Evolutionary conservation across 2,888 invertebrate genomes (phyloP).

Genomic region (Lasioglossum calceatum): DNA sequence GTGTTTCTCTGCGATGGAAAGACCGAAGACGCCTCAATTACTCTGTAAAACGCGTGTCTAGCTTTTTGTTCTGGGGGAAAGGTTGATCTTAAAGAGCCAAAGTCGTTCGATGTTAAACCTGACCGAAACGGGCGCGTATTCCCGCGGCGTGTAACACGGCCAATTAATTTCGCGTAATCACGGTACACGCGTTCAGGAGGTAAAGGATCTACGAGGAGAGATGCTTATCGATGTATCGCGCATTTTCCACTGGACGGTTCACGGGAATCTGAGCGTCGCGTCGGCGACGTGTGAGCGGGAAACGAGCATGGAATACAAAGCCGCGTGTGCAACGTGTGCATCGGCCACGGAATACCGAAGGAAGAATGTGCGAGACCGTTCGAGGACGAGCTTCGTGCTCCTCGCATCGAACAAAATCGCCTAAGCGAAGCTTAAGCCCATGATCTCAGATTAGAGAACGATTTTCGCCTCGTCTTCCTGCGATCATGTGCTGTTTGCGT

Average conservation of each 20-base stretch:
- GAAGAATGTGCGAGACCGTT: not conserved
- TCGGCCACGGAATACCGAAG: constrained; percentile 19
- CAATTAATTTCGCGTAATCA: constrained; percentile 36
- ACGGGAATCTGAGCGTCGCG: constrained; percentile 52
- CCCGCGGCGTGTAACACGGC: not conserved
- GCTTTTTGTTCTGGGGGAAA: not conserved
- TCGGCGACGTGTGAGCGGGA: constrained; percentile 43
- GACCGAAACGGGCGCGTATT: not conserved
- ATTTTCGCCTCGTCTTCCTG: not conserved
- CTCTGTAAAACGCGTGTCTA: not conserved
- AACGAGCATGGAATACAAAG: constrained; percentile 43
- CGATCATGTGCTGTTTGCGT: not conserved
- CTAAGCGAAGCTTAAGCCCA: not conserved
- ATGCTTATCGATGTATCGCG: constrained; percentile 51
- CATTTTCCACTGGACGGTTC: constrained; percentile 57
- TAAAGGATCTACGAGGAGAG: constrained; percentile 34
- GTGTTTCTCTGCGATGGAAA: no score
- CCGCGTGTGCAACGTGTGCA: constrained; percentile 8
- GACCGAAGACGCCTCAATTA: no score
- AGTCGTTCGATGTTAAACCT: not conserved
- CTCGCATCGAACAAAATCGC: not conserved
- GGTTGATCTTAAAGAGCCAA: no score
- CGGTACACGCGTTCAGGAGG: not conserved
- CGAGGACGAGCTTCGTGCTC: not conserved
- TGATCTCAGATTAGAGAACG: not conserved